Evolutionary conservation across 2,113 vertebrate species (phyloP).

Genomic region (Saguinus midas): DNA sequence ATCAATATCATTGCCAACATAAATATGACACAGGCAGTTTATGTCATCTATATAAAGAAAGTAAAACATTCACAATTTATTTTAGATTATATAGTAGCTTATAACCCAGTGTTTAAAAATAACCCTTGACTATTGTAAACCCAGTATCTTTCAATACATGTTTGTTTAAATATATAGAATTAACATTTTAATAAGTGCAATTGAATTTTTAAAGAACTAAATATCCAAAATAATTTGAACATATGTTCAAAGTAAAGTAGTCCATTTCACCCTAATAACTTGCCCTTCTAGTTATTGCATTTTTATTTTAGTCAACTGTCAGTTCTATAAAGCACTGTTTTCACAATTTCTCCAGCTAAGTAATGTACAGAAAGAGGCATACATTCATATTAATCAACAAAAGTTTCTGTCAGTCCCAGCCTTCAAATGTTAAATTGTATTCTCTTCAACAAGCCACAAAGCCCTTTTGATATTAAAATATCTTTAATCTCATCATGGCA

Average conservation of each 20-base stretch:
- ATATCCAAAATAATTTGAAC: slow-evolving; percentile 13
- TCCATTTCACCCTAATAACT: neutral
- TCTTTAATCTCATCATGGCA: slow-evolving; percentile 67
- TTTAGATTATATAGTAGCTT: neutral
- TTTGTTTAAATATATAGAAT: neutral
- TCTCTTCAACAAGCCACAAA: slow-evolving; percentile 46
- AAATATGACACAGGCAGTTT: neutral
- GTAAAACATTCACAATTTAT: neutral
- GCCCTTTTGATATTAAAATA: slow-evolving; percentile 66
- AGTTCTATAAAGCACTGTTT: neutral
- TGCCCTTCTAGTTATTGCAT: neutral
- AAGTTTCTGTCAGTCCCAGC: slow-evolving; percentile 40
- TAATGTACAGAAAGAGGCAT: slow-evolving; percentile 15
- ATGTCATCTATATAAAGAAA: neutral
- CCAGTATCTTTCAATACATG: neutral
- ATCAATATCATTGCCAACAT: neutral
- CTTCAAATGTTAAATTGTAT: slow-evolving; percentile 54
- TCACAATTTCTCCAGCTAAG: neutral
- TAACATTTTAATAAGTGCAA: neutral
- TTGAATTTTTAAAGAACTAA: neutral
- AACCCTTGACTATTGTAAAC: neutral
- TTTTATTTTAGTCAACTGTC: neutral
- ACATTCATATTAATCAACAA: slow-evolving; percentile 41
- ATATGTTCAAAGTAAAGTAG: neutral
- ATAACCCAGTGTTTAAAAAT: neutral